Conservation (phyloP, 2,888 invertebrate species). For the Drosophila mimica region DNA sequence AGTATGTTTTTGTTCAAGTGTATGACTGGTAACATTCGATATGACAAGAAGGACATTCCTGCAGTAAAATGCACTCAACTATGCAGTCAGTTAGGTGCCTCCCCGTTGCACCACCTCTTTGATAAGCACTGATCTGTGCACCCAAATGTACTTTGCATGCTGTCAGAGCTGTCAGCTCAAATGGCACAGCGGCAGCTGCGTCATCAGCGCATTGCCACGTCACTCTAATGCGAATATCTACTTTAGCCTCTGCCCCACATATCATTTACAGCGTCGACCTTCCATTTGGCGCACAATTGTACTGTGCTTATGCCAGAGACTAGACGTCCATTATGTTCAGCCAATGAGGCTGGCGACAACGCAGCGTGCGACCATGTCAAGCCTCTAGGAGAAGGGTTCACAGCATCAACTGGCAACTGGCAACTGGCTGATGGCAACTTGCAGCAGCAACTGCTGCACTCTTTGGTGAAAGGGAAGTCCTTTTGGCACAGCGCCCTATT, state of each 20-base stretch:
- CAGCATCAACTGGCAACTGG: conserved; percentile 43
- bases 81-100: conserved; percentile 26
- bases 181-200: conserved; percentile 39
- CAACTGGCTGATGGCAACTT: conserved; percentile 16
- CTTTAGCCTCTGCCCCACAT: conserved; percentile 48
- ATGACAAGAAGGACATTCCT: conserved; percentile 33
- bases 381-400: conserved; percentile 39
- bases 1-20: background rate
- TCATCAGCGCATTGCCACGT: conserved; percentile 48
- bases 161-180: conserved; percentile 56
- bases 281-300: conserved; percentile 28
- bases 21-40: background rate
- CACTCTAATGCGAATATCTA: conserved; percentile 39
- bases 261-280: conserved; percentile 47
- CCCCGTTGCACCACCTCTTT: background rate
- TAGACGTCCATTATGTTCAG: conserved; percentile 37
- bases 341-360: conserved; percentile 40
- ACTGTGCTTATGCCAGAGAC: conserved; percentile 19
- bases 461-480: conserved; percentile 30
- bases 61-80: conserved; percentile 42
- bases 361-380: conserved; percentile 65
- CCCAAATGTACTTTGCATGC: conserved; percentile 51
- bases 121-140: conserved; percentile 44
- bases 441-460: conserved; percentile 37
- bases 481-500: conserved; percentile 38